These are phyloP conservation scores for Melanostigma gelatinosum DNA, from an alignment of 2,113 vertebrate species.

Conservation along the genomic window DNA sequence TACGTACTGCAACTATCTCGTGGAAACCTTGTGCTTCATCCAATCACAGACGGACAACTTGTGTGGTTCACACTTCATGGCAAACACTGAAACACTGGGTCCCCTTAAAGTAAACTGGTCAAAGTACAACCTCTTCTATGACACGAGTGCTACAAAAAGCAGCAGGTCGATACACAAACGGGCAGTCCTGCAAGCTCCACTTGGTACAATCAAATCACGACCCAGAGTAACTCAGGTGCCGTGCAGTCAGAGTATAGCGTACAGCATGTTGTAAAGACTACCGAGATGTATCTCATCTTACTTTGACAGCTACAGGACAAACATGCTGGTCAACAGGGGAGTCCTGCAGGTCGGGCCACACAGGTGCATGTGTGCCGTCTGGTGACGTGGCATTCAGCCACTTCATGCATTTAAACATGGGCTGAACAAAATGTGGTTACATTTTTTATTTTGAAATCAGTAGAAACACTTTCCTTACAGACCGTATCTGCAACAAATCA, in stretches of 20 bases:
- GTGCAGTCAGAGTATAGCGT: too few relatives aligned
- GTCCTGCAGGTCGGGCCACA: too few relatives aligned
- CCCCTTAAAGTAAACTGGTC: conserved; percentile 43
- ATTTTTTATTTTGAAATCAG: not conserved
- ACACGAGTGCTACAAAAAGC: not conserved
- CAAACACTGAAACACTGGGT: conserved; percentile 33
- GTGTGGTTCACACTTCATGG: conserved; percentile 3
- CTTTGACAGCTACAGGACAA: too few relatives aligned
- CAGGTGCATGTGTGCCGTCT: too few relatives aligned
- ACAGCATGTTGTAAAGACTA: too few relatives aligned
- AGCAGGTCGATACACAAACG: not conserved
- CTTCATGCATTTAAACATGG: not conserved
- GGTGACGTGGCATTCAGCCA: not conserved
- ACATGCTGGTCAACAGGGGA: too few relatives aligned
- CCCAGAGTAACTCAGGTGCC: too few relatives aligned
- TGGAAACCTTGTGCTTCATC: not conserved
- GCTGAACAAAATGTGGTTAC: not conserved
- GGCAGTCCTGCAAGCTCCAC: too few relatives aligned
- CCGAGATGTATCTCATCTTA: too few relatives aligned
- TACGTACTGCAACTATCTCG: not conserved
- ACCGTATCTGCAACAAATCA: not conserved
- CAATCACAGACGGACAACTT: conserved; percentile 38
- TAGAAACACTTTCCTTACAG: not conserved
- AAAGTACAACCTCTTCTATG: conserved; percentile 49
- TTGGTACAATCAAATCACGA: too few relatives aligned